Evolutionary conservation across 2,113 vertebrate genomes (phyloP), one percentile per base, ranked within the genome.

Genomic region (Chloebia gouldiae): DNA sequence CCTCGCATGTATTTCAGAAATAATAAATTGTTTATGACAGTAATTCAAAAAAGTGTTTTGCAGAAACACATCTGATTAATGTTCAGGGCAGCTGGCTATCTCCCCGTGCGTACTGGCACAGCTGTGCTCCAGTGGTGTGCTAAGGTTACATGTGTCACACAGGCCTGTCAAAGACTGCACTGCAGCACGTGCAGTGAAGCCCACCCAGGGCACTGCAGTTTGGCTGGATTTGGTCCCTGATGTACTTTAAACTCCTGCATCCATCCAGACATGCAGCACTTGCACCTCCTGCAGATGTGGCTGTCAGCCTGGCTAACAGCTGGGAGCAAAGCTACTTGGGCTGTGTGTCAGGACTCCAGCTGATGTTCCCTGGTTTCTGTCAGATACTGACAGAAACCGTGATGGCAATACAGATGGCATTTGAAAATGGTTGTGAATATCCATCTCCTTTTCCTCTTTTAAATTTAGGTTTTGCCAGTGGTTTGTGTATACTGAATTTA

Each of bases 71-170:
- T 42, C 27, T 54, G 42, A 20, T 73, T 42, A 4, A 1, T 5
- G 10, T 42, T 88, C 27, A 25, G 54, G 40, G 39, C 12, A n/a
- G 33, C 56, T 56, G 61, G 23, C 1, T 51, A 3, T 37, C 51
- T 63, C 47, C 39, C 14, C 2, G 1, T 15, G 0, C 0, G 0
- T 42, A 40, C n/a, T 12, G 39, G 30, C 42, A 66, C 25, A 53
- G 57, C 64, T 70, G 23, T 59, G 56, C 77, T 86, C 28, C 3
- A 0, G 21, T 39, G 50, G 2, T 3, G 3, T 56, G 28, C 50
- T 63, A 72, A 35, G 42, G 42, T 87, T 59, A 31, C 0, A 0
- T 13, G 37, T 37, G 39, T 42, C 30, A 9, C 25, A 9, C 30
- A 61, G 30, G 35, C 24, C 30, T 59, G 11, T 51, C 79, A 50